Conservation (phyloP, 1,140 invertebrate genomes). For the Batillaria attramentaria region DNA sequence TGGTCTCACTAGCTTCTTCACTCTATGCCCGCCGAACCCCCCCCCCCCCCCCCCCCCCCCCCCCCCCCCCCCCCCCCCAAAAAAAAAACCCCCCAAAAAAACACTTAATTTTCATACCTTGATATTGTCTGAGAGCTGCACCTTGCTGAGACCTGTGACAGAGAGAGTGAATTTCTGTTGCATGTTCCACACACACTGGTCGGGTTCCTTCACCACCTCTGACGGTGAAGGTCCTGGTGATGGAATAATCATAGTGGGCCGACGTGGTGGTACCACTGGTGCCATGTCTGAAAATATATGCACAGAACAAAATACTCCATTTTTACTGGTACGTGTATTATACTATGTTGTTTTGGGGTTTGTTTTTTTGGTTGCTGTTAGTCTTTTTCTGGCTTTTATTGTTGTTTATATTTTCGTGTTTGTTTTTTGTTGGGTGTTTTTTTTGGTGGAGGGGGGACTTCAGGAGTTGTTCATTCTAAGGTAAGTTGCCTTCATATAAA, state of each 20-base stretch:
- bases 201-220: neutral
- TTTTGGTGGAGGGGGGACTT: too few species aligned
- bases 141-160: constrained; percentile 37
- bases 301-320: too few species aligned
- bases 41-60: too few species aligned
- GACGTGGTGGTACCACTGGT: constrained; percentile 27
- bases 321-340: neutral
- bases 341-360: neutral
- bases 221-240: neutral
- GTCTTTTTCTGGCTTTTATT: too few species aligned
- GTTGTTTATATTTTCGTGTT: too few species aligned
- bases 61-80: too few species aligned
- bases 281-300: constrained; percentile 15
- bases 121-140: constrained; percentile 39
- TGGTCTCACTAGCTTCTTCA: too few species aligned
- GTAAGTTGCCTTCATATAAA: too few species aligned
- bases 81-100: too few species aligned
- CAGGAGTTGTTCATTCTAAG: too few species aligned
- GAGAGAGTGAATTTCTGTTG: constrained; percentile 33
- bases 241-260: neutral
- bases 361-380: neutral
- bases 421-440: too few species aligned
- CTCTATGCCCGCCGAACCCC: too few species aligned
- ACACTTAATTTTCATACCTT: constrained; percentile 34
- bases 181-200: constrained; percentile 39